Evolutionary conservation across 1,140 invertebrate genomes (phyloP), one percentile per base, ranked within the genome.

Genomic region (Dryas iulia): DNA sequence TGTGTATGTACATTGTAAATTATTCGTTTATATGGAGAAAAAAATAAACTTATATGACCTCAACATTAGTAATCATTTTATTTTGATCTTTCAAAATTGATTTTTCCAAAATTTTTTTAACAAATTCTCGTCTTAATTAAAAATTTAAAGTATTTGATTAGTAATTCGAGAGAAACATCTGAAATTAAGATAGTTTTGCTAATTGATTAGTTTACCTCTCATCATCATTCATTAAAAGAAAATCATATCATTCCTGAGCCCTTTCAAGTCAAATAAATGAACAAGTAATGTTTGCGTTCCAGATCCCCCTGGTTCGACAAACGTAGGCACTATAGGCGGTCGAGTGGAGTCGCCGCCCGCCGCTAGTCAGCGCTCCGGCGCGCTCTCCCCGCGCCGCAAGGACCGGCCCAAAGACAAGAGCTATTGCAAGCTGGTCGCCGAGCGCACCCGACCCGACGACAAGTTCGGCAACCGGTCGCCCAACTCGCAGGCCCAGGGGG

Each of bases 401-500:
- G 92, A 94, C 30, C 76, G 93, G 54, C 91, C 89, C 72, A 92
- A 93, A 70, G 93, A 92, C 78, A 93, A 93, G 77, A 92, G 92
- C 59, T 94, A 93, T 79, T 90, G 91, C 72, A 93, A 93, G 71
- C 90, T 93, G 65, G 78, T 93, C 18, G 91, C 88, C 21, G 92
- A 93, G 70, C 84, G 74, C 3, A 74, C 80, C 4, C 67, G 81
- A n/a, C 81, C 86, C 57, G 81, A 86, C 18, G 89, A 90, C 58
- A 89, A 90, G 68, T 89, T 90, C 73, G 79, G 78, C 53, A 85
- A 80, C 59, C 80, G 93, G 71, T 92, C 94, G 57, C 93, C 93
- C 12, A 91, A 89, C 63, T 93, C 93, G 58, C 89, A 92, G 60
- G 92, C 92, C 23, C 94, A 94, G 68, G 97, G 97, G 21, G 97